phyloP scores from a whole-genome alignment of 2,113 vertebrate species.

The Theropithecus gelada region DNA sequence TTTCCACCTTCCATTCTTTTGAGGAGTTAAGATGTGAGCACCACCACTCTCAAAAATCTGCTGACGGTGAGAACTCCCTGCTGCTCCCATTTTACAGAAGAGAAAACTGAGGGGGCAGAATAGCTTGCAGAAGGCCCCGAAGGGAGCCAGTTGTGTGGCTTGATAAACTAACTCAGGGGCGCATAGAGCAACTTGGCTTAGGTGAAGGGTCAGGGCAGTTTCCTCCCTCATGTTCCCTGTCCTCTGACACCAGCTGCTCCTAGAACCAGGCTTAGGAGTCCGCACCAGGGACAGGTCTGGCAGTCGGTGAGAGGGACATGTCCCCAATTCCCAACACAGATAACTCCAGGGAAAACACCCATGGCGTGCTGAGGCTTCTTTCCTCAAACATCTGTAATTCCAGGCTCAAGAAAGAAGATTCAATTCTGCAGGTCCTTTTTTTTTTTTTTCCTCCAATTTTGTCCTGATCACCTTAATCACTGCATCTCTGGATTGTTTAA shows the following conservation, averaged over 20 bases:
- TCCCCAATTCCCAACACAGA: background rate
- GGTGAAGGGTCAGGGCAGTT: background rate
- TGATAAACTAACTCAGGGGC: background rate
- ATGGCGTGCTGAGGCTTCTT: background rate
- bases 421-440: rapidly evolving
- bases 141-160: background rate
- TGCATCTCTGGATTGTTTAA: constrained; percentile 12
- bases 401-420: background rate
- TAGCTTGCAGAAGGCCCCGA: background rate
- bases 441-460: background rate
- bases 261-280: background rate
- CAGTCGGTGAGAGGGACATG: too few relatives aligned
- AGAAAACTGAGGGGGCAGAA: background rate
- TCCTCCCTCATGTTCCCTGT: background rate
- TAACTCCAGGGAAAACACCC: background rate
- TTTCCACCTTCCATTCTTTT: background rate
- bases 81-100: background rate
- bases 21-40: background rate
- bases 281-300: too few relatives aligned
- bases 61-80: background rate
- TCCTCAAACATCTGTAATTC: background rate
- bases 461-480: constrained; percentile 27
- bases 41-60: background rate
- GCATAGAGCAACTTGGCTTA: background rate
- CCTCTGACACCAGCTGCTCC: background rate